These are phyloP conservation scores for Seriola rivoliana DNA, from an alignment of 2,113 vertebrate genomes.

Conservation along the genomic window DNA sequence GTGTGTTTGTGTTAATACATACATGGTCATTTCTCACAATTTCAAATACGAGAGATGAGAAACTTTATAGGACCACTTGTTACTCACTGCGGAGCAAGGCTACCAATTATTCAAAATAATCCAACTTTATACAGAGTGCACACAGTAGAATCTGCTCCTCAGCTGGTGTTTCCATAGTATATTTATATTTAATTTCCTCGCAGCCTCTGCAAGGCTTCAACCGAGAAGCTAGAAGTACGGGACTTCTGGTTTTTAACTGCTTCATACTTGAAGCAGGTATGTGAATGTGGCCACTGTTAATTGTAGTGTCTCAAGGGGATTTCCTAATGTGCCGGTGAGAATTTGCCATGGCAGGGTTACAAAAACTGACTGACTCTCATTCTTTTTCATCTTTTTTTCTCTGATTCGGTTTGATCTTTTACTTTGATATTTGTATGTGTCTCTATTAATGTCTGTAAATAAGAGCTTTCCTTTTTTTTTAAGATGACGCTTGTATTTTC, in stretches of 20 bases:
- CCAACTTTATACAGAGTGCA: neutral
- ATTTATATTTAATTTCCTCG: neutral
- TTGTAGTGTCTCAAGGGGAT: too few relatives aligned
- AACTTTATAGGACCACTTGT: neutral
- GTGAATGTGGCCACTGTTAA: neutral
- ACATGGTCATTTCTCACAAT: neutral
- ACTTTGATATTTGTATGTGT: slow-evolving; percentile 64
- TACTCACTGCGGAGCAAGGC: neutral
- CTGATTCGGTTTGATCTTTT: slow-evolving; percentile 16
- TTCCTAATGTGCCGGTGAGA: slow-evolving; percentile 76
- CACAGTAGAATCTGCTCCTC: neutral
- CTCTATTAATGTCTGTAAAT: slow-evolving; percentile 74
- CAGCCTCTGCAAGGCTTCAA: neutral
- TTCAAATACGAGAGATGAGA: neutral
- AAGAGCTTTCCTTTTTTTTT: slow-evolving; percentile 9
- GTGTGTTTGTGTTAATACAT: neutral
- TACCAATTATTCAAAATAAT: neutral
- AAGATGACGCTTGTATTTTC: slow-evolving; percentile 20
- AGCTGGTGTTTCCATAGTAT: too few relatives aligned
- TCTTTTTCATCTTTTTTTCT: neutral
- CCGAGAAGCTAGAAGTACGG: neutral
- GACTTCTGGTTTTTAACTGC: neutral
- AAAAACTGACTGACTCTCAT: slow-evolving; percentile 74
- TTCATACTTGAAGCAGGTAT: neutral
- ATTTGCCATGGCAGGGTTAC: slow-evolving; percentile 92